Evolutionary conservation across 2,888 invertebrate genomes (phyloP).

Genomic region (Heliconius ismenius): DNA sequence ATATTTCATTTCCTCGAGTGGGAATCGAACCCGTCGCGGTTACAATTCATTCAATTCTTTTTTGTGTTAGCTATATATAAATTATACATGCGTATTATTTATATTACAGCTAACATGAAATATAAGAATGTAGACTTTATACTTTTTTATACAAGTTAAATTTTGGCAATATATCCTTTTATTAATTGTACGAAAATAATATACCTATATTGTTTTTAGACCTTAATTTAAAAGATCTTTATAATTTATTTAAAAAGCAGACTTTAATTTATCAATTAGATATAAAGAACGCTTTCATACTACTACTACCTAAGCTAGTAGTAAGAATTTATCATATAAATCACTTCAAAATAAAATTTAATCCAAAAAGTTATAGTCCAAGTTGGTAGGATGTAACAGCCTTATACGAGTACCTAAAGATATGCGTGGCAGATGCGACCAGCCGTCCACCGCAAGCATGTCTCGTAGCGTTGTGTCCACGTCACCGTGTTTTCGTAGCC

Average conservation of each 20-base stretch:
- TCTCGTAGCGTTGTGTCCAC: conserved; percentile 35
- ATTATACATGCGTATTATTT: not conserved
- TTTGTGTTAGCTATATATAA: too few relatives aligned
- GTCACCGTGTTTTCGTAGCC: conserved; percentile 35
- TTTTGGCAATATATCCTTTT: not conserved
- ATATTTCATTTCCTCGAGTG: too few relatives aligned
- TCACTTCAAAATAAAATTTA: not conserved
- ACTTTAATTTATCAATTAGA: not conserved
- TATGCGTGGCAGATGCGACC: conserved; percentile 31
- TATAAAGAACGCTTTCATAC: not conserved
- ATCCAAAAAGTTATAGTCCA: not conserved
- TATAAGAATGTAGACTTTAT: not conserved
- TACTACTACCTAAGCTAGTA: too few relatives aligned
- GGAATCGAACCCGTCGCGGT: too few relatives aligned
- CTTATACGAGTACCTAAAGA: conserved; percentile 1
- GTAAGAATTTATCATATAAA: too few relatives aligned
- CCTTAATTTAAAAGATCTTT: not conserved
- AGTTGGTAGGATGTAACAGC: not conserved
- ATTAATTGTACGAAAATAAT: too few relatives aligned
- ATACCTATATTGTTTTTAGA: too few relatives aligned
- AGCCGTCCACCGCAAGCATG: conserved; percentile 33
- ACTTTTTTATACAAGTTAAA: not conserved
- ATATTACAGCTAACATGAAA: too few relatives aligned
- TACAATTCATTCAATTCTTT: too few relatives aligned
- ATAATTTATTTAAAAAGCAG: not conserved